A percentile compares a stretch with the other conserved stretches of the same genome.
phyloP scores from a whole-genome alignment of 2,888 invertebrate species.

The Polydrusus cervinus region DNA sequence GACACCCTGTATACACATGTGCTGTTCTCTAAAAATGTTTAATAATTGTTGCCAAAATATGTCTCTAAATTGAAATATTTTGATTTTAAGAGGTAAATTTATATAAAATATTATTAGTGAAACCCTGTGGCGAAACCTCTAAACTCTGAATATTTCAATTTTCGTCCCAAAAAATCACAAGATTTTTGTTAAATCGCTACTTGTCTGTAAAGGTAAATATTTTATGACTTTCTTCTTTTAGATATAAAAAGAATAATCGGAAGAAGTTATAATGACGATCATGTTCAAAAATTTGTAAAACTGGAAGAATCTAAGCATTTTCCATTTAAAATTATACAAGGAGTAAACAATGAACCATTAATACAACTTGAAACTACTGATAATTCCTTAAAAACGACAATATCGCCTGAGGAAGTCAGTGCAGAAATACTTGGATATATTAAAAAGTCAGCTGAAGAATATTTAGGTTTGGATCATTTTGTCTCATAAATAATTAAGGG shows the following conservation, averaged over 20 bases:
- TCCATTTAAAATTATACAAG: slow-evolving; percentile 21
- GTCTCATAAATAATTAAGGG: background rate
- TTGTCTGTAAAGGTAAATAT: too few species aligned
- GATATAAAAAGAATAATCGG: slow-evolving; percentile 43
- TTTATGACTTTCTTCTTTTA: background rate
- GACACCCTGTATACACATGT: too few species aligned
- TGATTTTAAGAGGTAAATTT: too few species aligned
- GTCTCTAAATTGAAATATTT: too few species aligned
- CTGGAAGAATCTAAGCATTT: slow-evolving; percentile 20
- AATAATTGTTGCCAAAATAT: too few species aligned
- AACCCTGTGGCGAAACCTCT: too few species aligned
- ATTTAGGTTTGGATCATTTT: slow-evolving; percentile 27
- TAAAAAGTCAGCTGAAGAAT: slow-evolving; percentile 38
- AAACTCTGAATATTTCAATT: too few species aligned
- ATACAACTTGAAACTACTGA: slow-evolving; percentile 22
- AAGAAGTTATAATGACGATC: slow-evolving; percentile 25
- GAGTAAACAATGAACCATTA: slow-evolving; percentile 6
- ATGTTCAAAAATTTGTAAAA: slow-evolving; percentile 38
- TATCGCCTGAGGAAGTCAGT: slow-evolving; percentile 53
- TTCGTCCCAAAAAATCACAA: too few species aligned
- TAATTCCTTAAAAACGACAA: background rate
- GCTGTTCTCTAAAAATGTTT: too few species aligned
- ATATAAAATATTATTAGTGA: too few species aligned
- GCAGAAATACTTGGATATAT: slow-evolving; percentile 54
- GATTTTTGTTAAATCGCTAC: too few species aligned